Percentiles rank a stretch among this genome's conserved stretches.
Evolutionary conservation across 2,888 invertebrate genomes (phyloP).

Genomic region (Tipula lateralis): DNA sequence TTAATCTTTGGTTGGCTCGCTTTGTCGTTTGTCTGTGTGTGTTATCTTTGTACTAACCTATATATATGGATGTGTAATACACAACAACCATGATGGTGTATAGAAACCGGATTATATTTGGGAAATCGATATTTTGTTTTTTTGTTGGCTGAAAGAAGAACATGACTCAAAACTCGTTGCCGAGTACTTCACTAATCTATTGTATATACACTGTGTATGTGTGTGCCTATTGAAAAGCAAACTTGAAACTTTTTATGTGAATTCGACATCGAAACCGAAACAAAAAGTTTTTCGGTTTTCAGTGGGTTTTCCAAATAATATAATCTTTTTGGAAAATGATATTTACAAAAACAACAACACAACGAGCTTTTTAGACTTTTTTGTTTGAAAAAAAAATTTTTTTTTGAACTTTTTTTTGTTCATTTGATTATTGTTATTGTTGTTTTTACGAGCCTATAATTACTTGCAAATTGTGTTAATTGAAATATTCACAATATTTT

Average conservation of each 20-base stretch:
- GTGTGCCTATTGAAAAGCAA: background rate
- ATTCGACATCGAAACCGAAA: background rate
- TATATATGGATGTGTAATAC: background rate
- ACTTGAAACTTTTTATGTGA: background rate
- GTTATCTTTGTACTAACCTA: background rate
- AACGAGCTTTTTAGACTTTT: background rate
- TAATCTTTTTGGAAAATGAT: constrained; percentile 5
- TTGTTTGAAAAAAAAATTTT: background rate
- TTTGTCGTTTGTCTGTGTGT: background rate
- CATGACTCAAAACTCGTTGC: background rate
- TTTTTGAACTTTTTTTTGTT: background rate
- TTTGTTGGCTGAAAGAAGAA: background rate
- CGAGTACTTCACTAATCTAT: background rate
- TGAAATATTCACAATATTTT: constrained; percentile 5
- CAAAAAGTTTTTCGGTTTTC: background rate
- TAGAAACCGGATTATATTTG: background rate
- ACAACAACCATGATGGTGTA: background rate
- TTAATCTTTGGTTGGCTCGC: background rate
- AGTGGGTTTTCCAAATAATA: background rate
- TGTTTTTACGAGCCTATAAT: constrained; percentile 6
- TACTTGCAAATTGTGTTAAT: constrained; percentile 19
- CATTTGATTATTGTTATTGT: background rate
- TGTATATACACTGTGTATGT: background rate
- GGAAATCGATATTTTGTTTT: background rate
- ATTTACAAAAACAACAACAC: background rate